Conservation (phyloP, 2,797 vertebrate genomes). For the Cygnus olor region DNA sequence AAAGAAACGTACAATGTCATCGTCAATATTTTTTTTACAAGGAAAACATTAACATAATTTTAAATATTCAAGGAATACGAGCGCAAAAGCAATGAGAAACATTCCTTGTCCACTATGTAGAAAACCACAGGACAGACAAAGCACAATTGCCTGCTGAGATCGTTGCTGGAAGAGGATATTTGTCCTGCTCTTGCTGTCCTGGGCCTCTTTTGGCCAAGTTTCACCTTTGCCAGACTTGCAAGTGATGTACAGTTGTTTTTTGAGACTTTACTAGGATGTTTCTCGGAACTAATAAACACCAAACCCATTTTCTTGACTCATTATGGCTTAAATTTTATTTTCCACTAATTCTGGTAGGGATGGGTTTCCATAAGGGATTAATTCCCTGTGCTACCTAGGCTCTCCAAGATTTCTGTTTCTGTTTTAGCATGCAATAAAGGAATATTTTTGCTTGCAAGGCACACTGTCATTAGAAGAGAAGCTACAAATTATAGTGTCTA, state of each 20-base stretch:
- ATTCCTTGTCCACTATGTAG: not conserved
- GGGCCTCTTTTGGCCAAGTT: slow-evolving; percentile 23
- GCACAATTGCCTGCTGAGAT: not conserved
- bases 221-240: not conserved
- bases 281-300: slow-evolving; percentile 22
- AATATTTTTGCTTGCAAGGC: slow-evolving; percentile 32
- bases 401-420: slow-evolving; percentile 52
- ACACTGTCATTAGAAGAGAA: slow-evolving; percentile 20
- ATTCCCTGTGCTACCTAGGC: slow-evolving; percentile 40
- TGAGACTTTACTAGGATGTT: slow-evolving; percentile 16
- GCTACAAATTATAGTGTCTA: not conserved
- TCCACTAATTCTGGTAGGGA: slow-evolving; percentile 42
- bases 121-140: not conserved
- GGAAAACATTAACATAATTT: not conserved
- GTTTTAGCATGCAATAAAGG: not conserved
- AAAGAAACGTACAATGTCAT: rapidly evolving
- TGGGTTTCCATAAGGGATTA: slow-evolving; percentile 33
- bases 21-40: not conserved
- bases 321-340: slow-evolving; percentile 31
- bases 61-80: not conserved
- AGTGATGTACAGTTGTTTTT: not conserved
- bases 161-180: not conserved
- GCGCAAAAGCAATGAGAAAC: not conserved
- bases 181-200: not conserved
- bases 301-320: slow-evolving; percentile 36